A percentile compares a stretch with the other conserved stretches of the same genome.
Evolutionary conservation across 2,888 invertebrate genomes (phyloP).

Genomic region (Eugnorisma glareosa): DNA sequence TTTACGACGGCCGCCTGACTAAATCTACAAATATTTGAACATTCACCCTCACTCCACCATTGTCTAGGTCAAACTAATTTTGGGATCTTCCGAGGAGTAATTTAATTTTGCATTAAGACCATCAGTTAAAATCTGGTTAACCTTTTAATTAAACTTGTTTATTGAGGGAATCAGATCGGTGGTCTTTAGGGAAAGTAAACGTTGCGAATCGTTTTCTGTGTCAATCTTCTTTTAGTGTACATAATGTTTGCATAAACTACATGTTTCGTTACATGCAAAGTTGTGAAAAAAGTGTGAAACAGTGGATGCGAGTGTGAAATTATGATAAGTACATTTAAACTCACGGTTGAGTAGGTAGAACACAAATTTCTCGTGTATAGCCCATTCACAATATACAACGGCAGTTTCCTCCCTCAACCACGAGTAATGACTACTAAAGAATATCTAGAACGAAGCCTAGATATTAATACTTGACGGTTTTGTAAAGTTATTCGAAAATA

Average conservation of each 20-base stretch:
- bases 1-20: constrained; percentile 84
- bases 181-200: constrained; percentile 50
- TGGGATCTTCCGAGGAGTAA: constrained; percentile 81
- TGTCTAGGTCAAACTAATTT: constrained; percentile 89
- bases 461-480: constrained; percentile 31
- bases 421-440: constrained; percentile 43
- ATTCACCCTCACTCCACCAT: constrained; percentile 78
- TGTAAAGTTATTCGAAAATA: constrained; percentile 10
- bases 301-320: constrained; percentile 58
- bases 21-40: constrained; percentile 88
- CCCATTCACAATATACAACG: constrained; percentile 52
- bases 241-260: no score
- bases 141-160: constrained; percentile 78
- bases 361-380: constrained; percentile 59
- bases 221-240: constrained; percentile 15
- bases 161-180: constrained; percentile 59
- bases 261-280: constrained; percentile 46
- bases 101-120: constrained; percentile 85
- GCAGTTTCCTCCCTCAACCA: constrained; percentile 18
- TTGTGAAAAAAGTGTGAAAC: constrained; percentile 57
- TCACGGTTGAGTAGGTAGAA: constrained; percentile 45
- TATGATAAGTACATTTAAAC: constrained; percentile 70
- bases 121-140: constrained; percentile 79
- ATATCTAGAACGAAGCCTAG: constrained; percentile 34
- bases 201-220: constrained; percentile 28